Base-by-base conservation (phyloP, 2,113 vertebrate genomes). In the Coregonus clupeaformis region DNA sequence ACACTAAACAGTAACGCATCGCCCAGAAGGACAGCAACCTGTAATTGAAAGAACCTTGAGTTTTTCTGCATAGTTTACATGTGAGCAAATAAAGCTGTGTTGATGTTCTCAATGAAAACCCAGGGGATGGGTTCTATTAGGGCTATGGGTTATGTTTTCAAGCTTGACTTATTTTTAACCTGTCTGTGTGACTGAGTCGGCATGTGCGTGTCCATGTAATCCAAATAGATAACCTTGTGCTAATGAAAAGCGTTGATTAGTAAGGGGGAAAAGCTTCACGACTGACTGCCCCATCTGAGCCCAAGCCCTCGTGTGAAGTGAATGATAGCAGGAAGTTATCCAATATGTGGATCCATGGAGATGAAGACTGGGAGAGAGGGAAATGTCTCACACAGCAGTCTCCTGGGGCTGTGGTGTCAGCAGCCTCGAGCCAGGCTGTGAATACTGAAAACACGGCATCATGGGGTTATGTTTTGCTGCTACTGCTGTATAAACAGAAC, bases 21-120 rank as follows among this genome's bases (percentile, higher is more conserved):
- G 81, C 68, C 52, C 6, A 32, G 29, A 42, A 42, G 32, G 59
- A 52, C 42, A n/a, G 30, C 24, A 69, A 27, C 63, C 77, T 86
- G 73, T 81, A 79, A 84, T 82, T 84, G 70, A 42, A 71, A 42
- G 66, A 72, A 76, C 84, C 74, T 59, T 73, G 66, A 79, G 55
- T 57, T 59, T 25, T 20, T 9, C 65, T 29, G 47, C 14, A 55
- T 12, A 29, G 57, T 60, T 20, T 16, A 60, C 57, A 60, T 60
- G 57, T 22, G n/a, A 20, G 52, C 24, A 67, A 20, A 30, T 67
- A 9, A n/a, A 36, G 20, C 65, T 67, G 6, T 67, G 25, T 67
- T 32, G 29, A 32, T 76, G 74, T 72, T 67, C 49, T 52, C 27
- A 12, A 59, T 42, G 49, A 52, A 27, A 36, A 14, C n/a, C 32